Evolutionary conservation across 2,888 invertebrate species (phyloP), one percentile per base, ranked within the genome.

Genomic region (Nasonia oneida): DNA sequence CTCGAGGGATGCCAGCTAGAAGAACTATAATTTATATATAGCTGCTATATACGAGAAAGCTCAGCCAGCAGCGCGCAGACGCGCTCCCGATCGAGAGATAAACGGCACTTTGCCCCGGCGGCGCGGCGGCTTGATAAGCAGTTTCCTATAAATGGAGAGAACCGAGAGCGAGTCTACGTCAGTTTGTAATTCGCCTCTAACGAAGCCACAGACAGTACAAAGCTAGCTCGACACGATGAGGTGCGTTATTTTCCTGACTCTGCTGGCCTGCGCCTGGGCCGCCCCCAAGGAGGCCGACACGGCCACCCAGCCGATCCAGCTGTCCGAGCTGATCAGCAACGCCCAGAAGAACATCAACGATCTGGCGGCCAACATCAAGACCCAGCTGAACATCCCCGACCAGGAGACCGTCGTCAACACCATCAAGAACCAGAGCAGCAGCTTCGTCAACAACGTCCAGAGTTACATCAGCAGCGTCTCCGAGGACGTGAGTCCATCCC

Each of bases 331-430:
- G 15, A 90, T 93, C 42, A 88, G 15, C 33, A 89, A 90, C 47
- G 92, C 92, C 6, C 91, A 92, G 75, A 71, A 86, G 5, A 90
- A 89, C 61, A 90, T 92, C 61, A 89, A 89, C 42, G 89, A 88
- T 33, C 84, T 93, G 14, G 89, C 90, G 3, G 88, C 88, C 47
- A 90, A 92, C 67, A 89, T 93, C 89, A 90, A 82, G 85, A 91
- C 53, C 87, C 91, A 86, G 42, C 79, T 90, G n/a, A 90, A 90
- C 39, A 78, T 91, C 1, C 91, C 92, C 12, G 89, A 92, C 71
- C 90, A 91, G 23, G 88, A 90, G 2, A 89, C 90, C 33, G 87
- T 91, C 10, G 79, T 90, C 23, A 89, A 90, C 29, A 89, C 90
- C 50, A 70, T 92, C 23, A 92, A 90, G 81, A 88, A 89, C 6